Evolutionary conservation across 1,140 invertebrate genomes (phyloP), one percentile per base, ranked within the genome.

Genomic region (Hyles vespertilio): DNA sequence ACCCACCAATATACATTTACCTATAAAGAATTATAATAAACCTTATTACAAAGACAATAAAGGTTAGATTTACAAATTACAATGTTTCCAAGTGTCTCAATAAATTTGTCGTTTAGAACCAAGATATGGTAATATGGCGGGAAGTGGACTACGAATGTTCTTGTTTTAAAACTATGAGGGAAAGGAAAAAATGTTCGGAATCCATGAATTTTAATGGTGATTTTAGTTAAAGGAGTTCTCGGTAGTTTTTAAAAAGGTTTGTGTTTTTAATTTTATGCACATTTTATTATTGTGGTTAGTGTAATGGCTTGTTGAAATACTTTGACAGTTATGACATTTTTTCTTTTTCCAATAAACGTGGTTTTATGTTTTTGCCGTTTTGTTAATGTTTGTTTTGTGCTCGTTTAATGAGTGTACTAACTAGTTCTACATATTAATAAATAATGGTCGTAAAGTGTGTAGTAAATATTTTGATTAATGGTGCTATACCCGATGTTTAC

Each of bases 111-210:
- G 36, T 40, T 40, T 40, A 40, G 8, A 5, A 40, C 36, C 36
- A 74, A 78, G 72, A 67, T 85, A 87, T 87, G 84, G 77, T 87
- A 82, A 77, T 78, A 85, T 77, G 73, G 74, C 81, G 74, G 82
- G 81, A 87, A 84, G 78, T 84, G 57, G 84, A 77, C 72, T 87
- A 87, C 73, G 80, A 87, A 87, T 87, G 71, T 82, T 83, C 78
- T 82, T 56, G 71, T 80, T 81, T 79, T 75, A 80, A 84, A 78
- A 71, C 45, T 65, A 60, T 48, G 63, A 77, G 65, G 69, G 64
- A 72, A 79, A 72, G 69, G 61, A 63, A 72, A 75, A 77, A 61
- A 74, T 73, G 71, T 71, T 81, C 70, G 77, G 68, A 68, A 66
- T 68, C 74, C 73, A 83, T 83, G 82, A 83, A 85, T 85, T 82